phyloP scores from a whole-genome alignment of 2,113 vertebrate genomes.

The Rhabdomys dilectus region DNA sequence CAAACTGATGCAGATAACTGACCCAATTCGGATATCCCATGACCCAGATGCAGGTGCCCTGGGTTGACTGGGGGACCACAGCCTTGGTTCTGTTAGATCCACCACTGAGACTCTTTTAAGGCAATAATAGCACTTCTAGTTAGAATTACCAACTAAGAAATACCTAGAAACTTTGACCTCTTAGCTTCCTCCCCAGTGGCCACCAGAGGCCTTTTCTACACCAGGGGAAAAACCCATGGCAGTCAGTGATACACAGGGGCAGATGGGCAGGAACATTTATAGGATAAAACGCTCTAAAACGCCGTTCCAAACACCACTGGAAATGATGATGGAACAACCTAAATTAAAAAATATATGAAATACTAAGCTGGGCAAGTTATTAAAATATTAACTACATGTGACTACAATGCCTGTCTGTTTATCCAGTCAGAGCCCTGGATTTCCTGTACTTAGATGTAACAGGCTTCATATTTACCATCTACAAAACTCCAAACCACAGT shows the following conservation, averaged over 20 bases:
- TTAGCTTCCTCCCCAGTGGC: not conserved
- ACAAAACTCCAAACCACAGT: not conserved
- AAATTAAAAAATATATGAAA: not conserved
- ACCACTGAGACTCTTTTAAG: not conserved
- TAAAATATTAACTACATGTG: not conserved
- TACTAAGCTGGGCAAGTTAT: not conserved
- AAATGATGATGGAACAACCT: not conserved
- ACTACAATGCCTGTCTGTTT: not conserved
- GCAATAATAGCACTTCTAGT: not conserved
- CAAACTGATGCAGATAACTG: accelerated
- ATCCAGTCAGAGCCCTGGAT: not conserved
- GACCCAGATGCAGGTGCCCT: accelerated
- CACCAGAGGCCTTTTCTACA: not conserved
- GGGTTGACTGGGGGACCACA: not conserved
- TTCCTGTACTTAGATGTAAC: not conserved
- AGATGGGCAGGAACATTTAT: not conserved
- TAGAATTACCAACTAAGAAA: not conserved
- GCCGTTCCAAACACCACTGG: not conserved
- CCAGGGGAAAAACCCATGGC: not conserved
- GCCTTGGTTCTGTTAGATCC: accelerated
- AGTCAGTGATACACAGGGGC: not conserved
- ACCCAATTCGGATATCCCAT: accelerated
- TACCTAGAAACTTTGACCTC: not conserved
- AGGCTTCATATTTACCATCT: not conserved
- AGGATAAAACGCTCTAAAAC: not conserved